Percentiles rank a stretch among this genome's conserved stretches.
These are phyloP conservation scores for Thamnophis sirtalis DNA, from an alignment of 2,113 vertebrate species.

Conservation along the genomic window DNA sequence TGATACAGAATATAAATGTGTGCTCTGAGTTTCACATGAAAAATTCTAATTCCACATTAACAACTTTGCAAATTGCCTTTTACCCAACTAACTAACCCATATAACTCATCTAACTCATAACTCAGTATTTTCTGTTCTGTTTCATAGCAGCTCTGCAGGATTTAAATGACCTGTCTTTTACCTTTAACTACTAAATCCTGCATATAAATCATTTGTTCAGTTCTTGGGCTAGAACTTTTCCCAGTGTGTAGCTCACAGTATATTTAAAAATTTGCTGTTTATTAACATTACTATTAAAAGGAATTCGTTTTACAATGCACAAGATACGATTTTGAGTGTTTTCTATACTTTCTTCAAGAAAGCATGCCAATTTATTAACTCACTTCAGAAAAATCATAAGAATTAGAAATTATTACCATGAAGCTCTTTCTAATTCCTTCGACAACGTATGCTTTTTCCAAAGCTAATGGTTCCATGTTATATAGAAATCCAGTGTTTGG, in stretches of 20 bases:
- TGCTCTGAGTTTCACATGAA: background rate
- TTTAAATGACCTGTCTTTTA: background rate
- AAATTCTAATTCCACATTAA: background rate
- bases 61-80: background rate
- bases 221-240: background rate
- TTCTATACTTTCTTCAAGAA: background rate
- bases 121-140: background rate
- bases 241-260: background rate
- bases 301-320: background rate
- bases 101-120: background rate
- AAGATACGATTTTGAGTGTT: background rate
- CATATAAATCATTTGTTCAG: background rate
- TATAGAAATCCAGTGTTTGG: slow-evolving; percentile 85
- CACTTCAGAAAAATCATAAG: background rate
- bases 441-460: slow-evolving; percentile 64
- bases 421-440: slow-evolving; percentile 75
- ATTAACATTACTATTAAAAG: background rate
- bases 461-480: slow-evolving; percentile 78
- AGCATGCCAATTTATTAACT: background rate
- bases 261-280: background rate
- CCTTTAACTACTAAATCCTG: background rate
- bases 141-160: background rate
- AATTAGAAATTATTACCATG: slow-evolving; percentile 65
- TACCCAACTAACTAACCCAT: background rate
- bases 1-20: background rate